Base-by-base conservation (phyloP, 2,797 vertebrate species). In the Diceros bicornis region DNA sequence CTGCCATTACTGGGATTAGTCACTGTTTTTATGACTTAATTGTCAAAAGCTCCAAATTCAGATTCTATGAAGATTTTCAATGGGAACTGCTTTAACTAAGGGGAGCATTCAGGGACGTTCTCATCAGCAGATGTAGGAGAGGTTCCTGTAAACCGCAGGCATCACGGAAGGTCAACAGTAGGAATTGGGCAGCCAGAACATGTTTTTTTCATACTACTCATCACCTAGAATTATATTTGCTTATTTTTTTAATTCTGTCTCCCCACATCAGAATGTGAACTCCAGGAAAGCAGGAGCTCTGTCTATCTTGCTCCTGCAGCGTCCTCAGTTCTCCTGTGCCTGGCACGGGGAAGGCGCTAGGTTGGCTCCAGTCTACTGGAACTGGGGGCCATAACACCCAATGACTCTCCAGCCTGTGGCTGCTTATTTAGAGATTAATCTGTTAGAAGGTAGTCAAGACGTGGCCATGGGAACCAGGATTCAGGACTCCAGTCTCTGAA, bases 11-110 rank as follows among this genome's bases (percentile, higher is more conserved):
- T 59, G 18, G n/a, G 10, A 61, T 95, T 82, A 90, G 77, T 94
- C 95, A 96, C 37, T 85, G 37, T 83, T 91, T 94, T 87, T 96
- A 92, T 79, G 88, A 71, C 25, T 55, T 94, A 62, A 47, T 86
- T 92, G 71, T 94, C 85, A 81, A 93, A 97, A 89, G 41, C 64
- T 66, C 25, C 37, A 69, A 86, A 50, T 52, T 75, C 64, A 89
- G 77, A 61, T 71, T 85, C 44, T 64, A 20, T 57, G 72, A 94
- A 57, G 37, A 79, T 52, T 74, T 96, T 47, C 90, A n/a, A 78
- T 92, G 72, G 74, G 55, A 95, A 81, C 84, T 92, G 41, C 21
- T 93, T 86, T 92, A 47, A 62, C 52, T 37, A 85, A 74, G 71
- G 69, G 71, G 50, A 81, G 37, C 16, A 18, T 62, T 68, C 29